Base-by-base conservation (phyloP, 1,140 invertebrate species). In the Aporrectodea caliginosa region DNA sequence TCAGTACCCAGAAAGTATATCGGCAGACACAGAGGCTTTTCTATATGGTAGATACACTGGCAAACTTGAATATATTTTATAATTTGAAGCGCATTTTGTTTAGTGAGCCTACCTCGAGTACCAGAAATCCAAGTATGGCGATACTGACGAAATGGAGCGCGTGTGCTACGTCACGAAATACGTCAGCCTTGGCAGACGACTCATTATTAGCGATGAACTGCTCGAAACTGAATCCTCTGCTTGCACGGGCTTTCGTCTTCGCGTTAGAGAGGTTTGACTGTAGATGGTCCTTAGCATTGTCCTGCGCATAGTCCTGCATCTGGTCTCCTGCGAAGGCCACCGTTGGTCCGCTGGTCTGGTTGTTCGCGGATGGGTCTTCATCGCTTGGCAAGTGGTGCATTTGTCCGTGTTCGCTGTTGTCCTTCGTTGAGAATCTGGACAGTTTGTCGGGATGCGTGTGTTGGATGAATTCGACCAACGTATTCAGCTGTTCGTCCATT, bases 41-140 rank as follows among this genome's bases (percentile, higher is more conserved):
- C n/a, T n/a, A n/a, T n/a, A n/a, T n/a, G n/a, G n/a, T n/a, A n/a
- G n/a, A n/a, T n/a, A n/a, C n/a, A n/a, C n/a, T n/a, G n/a, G n/a
- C n/a, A n/a, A n/a, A n/a, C n/a, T n/a, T n/a, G n/a, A n/a, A n/a
- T n/a, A n/a, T n/a, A n/a, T n/a, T n/a, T n/a, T n/a, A n/a, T n/a
- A n/a, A n/a, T n/a, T n/a, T n/a, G n/a, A n/a, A n/a, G n/a, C n/a
- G n/a, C n/a, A n/a, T n/a, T n/a, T n/a, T n/a, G n/a, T n/a, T n/a
- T n/a, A n/a, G n/a, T n/a, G n/a, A n/a, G 30, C 43, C 70, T 16
- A 79, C 79, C 72, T 79, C 79, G 1, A 79, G 58, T 1, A 79
- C 79, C 30, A 79, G 73, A 29, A 79, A 78, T n/a, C 74, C 79
- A 27, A 79, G 72, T 29, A 79, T 79, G 1, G 68, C 16, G 30